phyloP scores from a whole-genome alignment of 2,113 vertebrate genomes.

The Axis porcinus region DNA sequence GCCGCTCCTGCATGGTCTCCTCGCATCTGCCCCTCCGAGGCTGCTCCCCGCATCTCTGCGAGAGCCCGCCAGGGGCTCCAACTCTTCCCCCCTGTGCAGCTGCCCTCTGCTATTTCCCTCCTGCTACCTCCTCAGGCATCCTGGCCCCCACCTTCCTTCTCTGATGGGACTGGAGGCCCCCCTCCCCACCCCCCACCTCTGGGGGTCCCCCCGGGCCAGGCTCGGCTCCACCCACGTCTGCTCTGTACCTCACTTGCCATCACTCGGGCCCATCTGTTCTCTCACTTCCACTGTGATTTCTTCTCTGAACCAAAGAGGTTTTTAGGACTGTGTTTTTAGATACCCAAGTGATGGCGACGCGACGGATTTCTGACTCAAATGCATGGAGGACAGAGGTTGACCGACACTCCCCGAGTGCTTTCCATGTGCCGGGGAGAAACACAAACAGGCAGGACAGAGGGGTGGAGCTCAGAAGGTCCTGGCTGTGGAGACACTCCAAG shows the following conservation, averaged over 20 bases:
- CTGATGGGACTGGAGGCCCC: fast-evolving
- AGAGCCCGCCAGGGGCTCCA: fast-evolving
- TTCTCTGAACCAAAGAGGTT: neutral
- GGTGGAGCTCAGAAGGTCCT: fast-evolving
- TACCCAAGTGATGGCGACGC: fast-evolving
- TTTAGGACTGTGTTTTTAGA: neutral
- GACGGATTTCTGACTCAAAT: neutral
- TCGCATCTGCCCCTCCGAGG: neutral
- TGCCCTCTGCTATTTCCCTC: neutral
- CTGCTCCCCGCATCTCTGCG: fast-evolving
- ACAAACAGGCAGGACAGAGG: neutral
- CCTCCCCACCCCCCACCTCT: neutral
- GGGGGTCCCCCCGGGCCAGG: neutral
- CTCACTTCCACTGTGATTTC: neutral
- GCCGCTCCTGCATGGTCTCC: fast-evolving
- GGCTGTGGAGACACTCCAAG: neutral
- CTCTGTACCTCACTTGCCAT: fast-evolving
- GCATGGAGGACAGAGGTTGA: no score
- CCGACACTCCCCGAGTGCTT: fast-evolving
- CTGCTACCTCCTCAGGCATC: no score
- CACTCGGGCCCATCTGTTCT: fast-evolving
- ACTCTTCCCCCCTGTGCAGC: no score
- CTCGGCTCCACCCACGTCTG: neutral
- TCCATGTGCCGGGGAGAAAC: neutral
- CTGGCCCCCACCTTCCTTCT: neutral